Evolutionary conservation across 2,797 vertebrate species (phyloP).

Genomic region (Heterohyrax brucei): DNA sequence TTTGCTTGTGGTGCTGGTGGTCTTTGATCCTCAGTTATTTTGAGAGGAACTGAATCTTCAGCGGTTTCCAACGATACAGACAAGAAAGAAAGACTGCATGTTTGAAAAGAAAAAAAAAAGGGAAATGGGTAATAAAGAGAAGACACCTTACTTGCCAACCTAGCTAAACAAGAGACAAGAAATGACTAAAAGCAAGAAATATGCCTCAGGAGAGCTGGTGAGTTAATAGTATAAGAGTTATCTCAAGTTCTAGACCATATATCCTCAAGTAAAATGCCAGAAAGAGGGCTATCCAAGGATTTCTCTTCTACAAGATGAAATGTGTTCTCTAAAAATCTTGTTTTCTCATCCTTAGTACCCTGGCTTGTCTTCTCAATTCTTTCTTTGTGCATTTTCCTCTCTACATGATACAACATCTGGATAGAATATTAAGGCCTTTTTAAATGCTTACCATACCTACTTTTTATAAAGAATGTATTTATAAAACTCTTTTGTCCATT

Average conservation of each 20-base stretch:
- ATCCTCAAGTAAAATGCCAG: slow-evolving; percentile 51
- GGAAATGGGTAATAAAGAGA: slow-evolving; percentile 29
- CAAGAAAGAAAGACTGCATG: slow-evolving; percentile 31
- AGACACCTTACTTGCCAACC: background rate
- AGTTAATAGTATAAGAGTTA: background rate
- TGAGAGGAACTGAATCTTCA: background rate
- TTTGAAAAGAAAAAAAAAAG: slow-evolving; percentile 5
- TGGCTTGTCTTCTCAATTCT: background rate
- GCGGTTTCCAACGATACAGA: background rate
- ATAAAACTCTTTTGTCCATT: background rate
- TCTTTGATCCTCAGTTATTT: background rate
- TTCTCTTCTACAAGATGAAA: background rate
- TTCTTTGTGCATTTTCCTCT: background rate
- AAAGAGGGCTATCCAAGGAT: background rate
- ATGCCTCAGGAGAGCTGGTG: background rate
- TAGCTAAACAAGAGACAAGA: background rate
- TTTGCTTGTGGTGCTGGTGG: slow-evolving; percentile 4
- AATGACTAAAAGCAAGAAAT: background rate
- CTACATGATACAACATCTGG: background rate
- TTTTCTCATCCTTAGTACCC: slow-evolving; percentile 2
- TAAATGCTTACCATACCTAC: background rate
- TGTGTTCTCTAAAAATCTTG: background rate
- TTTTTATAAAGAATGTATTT: slow-evolving; percentile 31
- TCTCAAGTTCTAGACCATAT: background rate
- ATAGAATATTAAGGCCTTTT: background rate